Conservation (phyloP, 92 coral and sea anemone species). For the Palythoa grandis region DNA sequence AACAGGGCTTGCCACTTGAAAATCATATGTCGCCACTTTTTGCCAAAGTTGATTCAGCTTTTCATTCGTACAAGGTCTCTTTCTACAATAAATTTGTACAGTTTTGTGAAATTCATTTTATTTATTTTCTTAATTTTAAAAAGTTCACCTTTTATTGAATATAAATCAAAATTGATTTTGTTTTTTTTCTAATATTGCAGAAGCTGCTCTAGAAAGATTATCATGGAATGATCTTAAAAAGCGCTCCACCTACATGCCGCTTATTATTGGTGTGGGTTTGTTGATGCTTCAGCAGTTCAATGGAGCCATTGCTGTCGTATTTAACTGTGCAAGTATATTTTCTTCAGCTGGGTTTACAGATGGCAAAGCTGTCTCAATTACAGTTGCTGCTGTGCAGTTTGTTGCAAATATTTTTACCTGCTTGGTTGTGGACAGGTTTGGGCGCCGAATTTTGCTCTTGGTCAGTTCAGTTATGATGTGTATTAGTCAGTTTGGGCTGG, state of each 20-base stretch:
- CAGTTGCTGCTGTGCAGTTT: conserved; percentile 66
- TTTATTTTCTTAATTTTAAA: too few species aligned
- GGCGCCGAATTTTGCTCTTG: conserved; percentile 71
- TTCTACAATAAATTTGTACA: too few species aligned
- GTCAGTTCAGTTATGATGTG: conserved; percentile 68
- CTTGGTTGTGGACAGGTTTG: conserved; percentile 66
- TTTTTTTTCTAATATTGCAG: conserved; percentile 24
- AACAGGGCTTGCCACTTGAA: too few species aligned
- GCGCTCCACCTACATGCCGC: conserved; percentile 67
- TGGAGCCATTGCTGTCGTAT: conserved; percentile 74
- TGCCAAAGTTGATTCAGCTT: too few species aligned
- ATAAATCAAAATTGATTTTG: not conserved
- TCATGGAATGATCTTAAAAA: conserved; percentile 60
- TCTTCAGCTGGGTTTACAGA: conserved; percentile 73
- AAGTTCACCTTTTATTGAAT: not conserved
- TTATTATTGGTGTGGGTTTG: conserved; percentile 64
- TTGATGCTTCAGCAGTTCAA: conserved; percentile 76
- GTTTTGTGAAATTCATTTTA: too few species aligned
- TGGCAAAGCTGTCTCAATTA: conserved; percentile 62
- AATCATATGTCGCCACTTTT: too few species aligned
- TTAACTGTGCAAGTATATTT: conserved; percentile 73
- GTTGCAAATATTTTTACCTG: conserved; percentile 55
- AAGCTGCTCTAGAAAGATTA: conserved; percentile 36
- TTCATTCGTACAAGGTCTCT: too few species aligned
- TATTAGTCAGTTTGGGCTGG: conserved; percentile 67